Percentiles rank a stretch among this genome's conserved stretches.
Conservation (phyloP, 1,140 invertebrate species). For the Tribolium castaneum region DNA sequence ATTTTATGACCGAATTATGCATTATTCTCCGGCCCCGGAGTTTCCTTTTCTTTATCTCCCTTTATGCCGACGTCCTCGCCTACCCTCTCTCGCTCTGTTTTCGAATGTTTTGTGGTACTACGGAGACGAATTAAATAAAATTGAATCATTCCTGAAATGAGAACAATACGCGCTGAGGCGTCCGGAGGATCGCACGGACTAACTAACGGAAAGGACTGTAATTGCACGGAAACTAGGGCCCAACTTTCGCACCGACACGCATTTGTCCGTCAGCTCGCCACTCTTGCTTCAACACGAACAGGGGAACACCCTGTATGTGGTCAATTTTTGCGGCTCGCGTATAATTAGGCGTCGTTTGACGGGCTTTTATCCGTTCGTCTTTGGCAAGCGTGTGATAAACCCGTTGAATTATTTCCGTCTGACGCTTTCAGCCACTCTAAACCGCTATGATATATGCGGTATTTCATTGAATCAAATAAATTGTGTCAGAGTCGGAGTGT, state of each 20-base stretch:
- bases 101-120: constrained; percentile 51
- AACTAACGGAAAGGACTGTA: constrained; percentile 33
- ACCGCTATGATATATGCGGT: constrained; percentile 42
- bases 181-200: neutral
- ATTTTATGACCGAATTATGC: constrained; percentile 67
- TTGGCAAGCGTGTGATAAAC: constrained; percentile 30
- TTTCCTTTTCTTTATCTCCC: constrained; percentile 56
- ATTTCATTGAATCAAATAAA: constrained; percentile 52
- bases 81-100: constrained; percentile 40
- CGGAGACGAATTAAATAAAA: constrained; percentile 53
- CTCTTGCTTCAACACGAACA: no score
- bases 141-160: constrained; percentile 48
- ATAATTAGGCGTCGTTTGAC: constrained; percentile 32
- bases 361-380: constrained; percentile 33
- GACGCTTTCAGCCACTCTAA: constrained; percentile 39
- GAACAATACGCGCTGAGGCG: constrained; percentile 36
- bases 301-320: no score
- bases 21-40: constrained; percentile 59
- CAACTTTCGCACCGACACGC: neutral
- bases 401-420: constrained; percentile 40
- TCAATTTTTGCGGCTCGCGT: neutral
- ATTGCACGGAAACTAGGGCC: constrained; percentile 1
- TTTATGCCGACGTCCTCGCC: constrained; percentile 39
- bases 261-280: no score
- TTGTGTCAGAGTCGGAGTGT: constrained; percentile 47